Evolutionary conservation across 2,888 invertebrate species (phyloP), one percentile per base, ranked within the genome.

Genomic region (Acleris cristana): DNA sequence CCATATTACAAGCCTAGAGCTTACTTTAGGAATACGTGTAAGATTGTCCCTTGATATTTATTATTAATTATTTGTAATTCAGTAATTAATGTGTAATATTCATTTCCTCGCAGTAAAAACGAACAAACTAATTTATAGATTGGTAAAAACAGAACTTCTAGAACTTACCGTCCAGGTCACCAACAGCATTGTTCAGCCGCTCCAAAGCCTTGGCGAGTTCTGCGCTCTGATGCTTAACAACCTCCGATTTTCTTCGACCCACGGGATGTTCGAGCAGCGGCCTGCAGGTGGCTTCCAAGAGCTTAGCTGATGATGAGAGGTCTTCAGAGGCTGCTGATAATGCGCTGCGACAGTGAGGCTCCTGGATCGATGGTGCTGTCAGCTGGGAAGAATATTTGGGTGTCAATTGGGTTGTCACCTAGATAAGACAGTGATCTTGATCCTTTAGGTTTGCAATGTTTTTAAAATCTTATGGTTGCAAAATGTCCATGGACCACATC

Each of bases 331-430:
- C 80, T 0, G 86, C 88, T 0, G 83, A 77, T 2, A 91, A 73
- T 0, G 90, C 90, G 44, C 88, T 89, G 55, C 82, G 88, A 71
- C 91, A 90, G 77, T 88, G 90, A 0, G 88, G 83, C 74, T 89
- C 87, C 45, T 79, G 76, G 65, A 89, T 86, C 0, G 86, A 84
- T 0, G 88, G 82, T 0, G 87, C 85, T 16, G 87, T 85, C 0
- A 91, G 69, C 90, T 91, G 73, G 14, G 19, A 40, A n/a, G 45
- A 12, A 44, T 14, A 16, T 44, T n/a, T 7, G 14, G 14, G 14
- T 40, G 40, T 40, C 14, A 40, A 34, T 14, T 34, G 10, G 12
- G 34, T 34, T 34, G 34, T 34, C 3, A 12, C 34, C 12, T 34
- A 12, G 2, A 5, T 12, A 8, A 2, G 12, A 34, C n/a, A n/a